A percentile compares a stretch with the other conserved stretches of the same genome.
phyloP scores from a whole-genome alignment of 2,113 vertebrate genomes.

The Antechinus stuartii region DNA sequence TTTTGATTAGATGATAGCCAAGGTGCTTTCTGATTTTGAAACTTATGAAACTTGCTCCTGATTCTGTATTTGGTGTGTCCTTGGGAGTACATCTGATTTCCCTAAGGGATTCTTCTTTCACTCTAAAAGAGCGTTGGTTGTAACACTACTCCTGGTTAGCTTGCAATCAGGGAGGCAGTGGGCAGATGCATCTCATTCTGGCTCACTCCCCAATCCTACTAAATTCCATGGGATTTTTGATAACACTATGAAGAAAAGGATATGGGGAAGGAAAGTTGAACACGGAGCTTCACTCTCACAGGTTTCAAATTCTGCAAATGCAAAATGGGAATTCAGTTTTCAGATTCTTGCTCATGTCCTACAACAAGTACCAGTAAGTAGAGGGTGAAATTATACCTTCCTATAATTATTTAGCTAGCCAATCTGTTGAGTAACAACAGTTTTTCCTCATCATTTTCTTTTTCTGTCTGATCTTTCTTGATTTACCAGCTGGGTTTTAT shows the following conservation, averaged over 20 bases:
- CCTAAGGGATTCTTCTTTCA: too few relatives aligned
- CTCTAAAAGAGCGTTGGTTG: too few relatives aligned
- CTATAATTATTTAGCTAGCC: neutral
- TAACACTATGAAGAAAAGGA: neutral
- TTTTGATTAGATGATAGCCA: neutral
- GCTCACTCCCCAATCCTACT: too few relatives aligned
- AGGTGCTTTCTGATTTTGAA: neutral
- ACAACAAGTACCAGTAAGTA: too few relatives aligned
- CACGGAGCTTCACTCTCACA: neutral
- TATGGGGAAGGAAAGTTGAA: neutral
- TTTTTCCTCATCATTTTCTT: too few relatives aligned
- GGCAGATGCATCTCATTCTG: too few relatives aligned
- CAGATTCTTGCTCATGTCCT: neutral
- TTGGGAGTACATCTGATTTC: too few relatives aligned
- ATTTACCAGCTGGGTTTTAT: neutral
- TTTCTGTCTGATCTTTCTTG: neutral
- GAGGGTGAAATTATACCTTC: neutral
- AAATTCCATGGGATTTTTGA: too few relatives aligned
- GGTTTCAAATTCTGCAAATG: neutral
- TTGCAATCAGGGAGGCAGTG: too few relatives aligned
- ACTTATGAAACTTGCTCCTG: neutral
- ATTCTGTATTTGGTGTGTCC: too few relatives aligned
- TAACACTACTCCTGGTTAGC: too few relatives aligned
- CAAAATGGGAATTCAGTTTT: neutral
- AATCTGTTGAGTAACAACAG: neutral